Base-by-base conservation (phyloP, 2,888 invertebrate species). In the Parnassius apollo region DNA sequence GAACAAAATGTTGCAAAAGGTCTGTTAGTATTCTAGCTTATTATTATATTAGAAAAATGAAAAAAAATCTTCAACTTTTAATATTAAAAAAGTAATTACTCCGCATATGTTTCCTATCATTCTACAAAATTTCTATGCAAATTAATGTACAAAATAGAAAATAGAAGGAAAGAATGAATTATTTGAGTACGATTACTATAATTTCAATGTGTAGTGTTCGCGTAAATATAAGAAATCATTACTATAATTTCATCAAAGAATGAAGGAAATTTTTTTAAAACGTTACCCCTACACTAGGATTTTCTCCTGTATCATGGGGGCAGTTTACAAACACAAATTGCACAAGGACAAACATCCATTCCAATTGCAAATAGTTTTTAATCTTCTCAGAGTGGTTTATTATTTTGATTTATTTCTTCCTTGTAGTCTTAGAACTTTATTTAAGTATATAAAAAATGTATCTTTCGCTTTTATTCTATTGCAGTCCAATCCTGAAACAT, bases 401-500 rank as follows among this genome's bases (percentile, higher is more conserved):
- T 18, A 18, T 11, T 11, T 42, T 18, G 2, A 42, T 48, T 13
- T 67, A 67, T 59, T 66, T 64, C 55, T 61, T 62, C 53, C 57
- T 53, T 60, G 58, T 64, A 63, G 61, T 58, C 42, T 50, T 48
- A 45, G 55, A 55, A 49, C 48, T 63, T 57, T 65, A 52, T 59
- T 55, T 61, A 60, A 52, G 65, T 58, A 60, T 22, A 56, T 64
- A 55, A 55, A 62, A 62, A 65, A 55, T 65, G 63, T 62, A 59
- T 56, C 56, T 61, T 59, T 60, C 55, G 58, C 64, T 73, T 69
- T 80, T 82, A 84, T 88, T 93, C 70, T 91, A 83, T 94, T 94
- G 74, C 95, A 96, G 96, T 89, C 96, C 96, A 71, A 95, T 96
- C 86, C 92, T 95, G 83, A 94, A 93, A 77, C 18, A 95, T 95